Percentiles rank a stretch among this genome's conserved stretches.
Conservation (phyloP, 2,113 vertebrate genomes). For the Anser brachyrhynchus region DNA sequence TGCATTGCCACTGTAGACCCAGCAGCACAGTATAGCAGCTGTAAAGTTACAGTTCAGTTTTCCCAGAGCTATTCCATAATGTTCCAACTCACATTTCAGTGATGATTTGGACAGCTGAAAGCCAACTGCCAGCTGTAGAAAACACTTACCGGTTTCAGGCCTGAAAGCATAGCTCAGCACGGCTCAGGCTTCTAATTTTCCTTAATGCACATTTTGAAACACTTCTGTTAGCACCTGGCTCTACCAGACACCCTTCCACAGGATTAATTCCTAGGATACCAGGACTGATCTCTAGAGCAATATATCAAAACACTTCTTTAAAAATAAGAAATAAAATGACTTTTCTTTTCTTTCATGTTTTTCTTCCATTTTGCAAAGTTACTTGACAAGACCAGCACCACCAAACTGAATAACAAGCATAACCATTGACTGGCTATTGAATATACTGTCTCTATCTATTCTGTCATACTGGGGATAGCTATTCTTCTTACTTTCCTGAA, state of each 20-base stretch:
- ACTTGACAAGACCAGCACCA: background rate
- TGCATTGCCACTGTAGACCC: background rate
- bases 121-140: background rate
- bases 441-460: background rate
- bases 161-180: background rate
- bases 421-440: background rate
- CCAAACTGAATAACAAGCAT: background rate
- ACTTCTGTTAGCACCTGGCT: background rate
- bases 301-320: background rate
- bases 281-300: background rate
- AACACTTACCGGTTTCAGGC: background rate
- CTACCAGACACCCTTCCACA: background rate
- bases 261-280: background rate
- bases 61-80: background rate
- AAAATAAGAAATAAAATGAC: background rate
- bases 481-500: background rate
- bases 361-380: background rate
- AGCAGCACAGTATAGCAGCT: background rate
- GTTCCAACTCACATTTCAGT: background rate
- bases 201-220: background rate
- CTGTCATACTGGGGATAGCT: background rate
- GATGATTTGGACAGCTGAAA: background rate
- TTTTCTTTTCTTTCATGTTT: background rate
- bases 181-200: background rate
- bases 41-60: background rate